Conservation (phyloP, 2,888 invertebrate species). For the Campoplex capitator region DNA sequence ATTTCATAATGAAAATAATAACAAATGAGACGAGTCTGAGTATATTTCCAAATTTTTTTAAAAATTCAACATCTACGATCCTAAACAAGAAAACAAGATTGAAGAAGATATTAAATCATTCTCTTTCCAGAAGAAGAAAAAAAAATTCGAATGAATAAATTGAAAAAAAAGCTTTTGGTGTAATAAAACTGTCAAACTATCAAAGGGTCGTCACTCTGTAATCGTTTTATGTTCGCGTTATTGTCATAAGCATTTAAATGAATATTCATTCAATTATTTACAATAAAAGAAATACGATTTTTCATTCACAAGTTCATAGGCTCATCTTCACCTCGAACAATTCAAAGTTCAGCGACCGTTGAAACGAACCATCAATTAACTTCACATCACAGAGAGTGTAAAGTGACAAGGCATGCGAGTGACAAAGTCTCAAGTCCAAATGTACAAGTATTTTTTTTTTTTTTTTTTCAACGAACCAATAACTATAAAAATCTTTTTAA, state of each 20-base stretch:
- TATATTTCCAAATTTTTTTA: not conserved
- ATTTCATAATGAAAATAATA: not conserved
- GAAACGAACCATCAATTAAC: slow-evolving; percentile 52
- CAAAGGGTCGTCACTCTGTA: not conserved
- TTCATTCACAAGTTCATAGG: slow-evolving; percentile 19
- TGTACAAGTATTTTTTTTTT: not conserved
- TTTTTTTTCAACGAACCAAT: not conserved
- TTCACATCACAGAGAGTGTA: slow-evolving; percentile 30
- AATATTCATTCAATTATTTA: not conserved
- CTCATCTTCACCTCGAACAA: slow-evolving; percentile 32
- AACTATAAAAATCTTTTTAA: not conserved
- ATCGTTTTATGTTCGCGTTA: not conserved
- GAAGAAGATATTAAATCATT: not conserved
- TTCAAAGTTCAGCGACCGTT: slow-evolving; percentile 61
- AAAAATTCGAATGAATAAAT: not conserved
- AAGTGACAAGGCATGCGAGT: slow-evolving; percentile 56
- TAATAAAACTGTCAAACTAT: not conserved
- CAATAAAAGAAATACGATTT: not conserved
- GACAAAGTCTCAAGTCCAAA: slow-evolving; percentile 44
- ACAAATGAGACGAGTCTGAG: not conserved
- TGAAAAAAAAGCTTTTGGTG: not conserved
- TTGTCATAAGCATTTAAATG: not conserved
- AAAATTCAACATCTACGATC: not conserved
- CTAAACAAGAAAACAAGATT: not conserved
- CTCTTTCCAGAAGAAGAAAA: not conserved